A percentile compares a stretch with the other conserved stretches of the same genome.
Evolutionary conservation across 2,797 vertebrate species (phyloP).

Genomic region (Coregonus suidteri): DNA sequence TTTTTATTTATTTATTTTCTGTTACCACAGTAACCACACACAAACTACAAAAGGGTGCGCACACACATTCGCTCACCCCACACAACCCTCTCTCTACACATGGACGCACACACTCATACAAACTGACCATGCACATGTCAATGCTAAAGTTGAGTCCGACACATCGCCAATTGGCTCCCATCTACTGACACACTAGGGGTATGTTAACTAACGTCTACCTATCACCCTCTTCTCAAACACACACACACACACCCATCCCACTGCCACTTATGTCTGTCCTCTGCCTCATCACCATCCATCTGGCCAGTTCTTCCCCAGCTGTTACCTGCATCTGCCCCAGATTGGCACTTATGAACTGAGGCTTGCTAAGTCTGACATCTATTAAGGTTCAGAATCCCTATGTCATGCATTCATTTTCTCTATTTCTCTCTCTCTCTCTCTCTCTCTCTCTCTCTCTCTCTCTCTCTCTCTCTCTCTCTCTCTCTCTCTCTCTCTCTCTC

Average conservation of each 20-base stretch:
- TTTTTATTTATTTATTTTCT: neutral
- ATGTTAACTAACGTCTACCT: conserved; percentile 2
- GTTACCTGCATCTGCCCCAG: conserved; percentile 42
- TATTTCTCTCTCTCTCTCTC: neutral
- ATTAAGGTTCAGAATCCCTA: conserved; percentile 70
- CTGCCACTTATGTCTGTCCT: conserved; percentile 5
- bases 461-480: neutral
- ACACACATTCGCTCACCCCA: neutral
- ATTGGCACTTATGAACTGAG: conserved; percentile 62
- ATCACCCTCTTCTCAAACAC: neutral
- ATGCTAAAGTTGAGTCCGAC: neutral
- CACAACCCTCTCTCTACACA: conserved; percentile 20
- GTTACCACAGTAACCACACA: neutral
- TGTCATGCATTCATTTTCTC: conserved; percentile 50
- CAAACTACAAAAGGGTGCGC: neutral
- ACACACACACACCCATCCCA: conserved; percentile 8
- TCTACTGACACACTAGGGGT: conserved; percentile 7
- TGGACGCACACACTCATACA: neutral
- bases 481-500: conserved; percentile 9
- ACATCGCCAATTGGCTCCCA: neutral
- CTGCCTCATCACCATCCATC: conserved; percentile 34
- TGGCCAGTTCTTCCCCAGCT: conserved; percentile 35
- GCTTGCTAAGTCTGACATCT: conserved; percentile 66
- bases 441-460: conserved; percentile 18
- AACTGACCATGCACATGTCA: neutral